Evolutionary conservation across 2,113 vertebrate species (phyloP), one percentile per base, ranked within the genome.

Genomic region (Megaceryle maxima): DNA sequence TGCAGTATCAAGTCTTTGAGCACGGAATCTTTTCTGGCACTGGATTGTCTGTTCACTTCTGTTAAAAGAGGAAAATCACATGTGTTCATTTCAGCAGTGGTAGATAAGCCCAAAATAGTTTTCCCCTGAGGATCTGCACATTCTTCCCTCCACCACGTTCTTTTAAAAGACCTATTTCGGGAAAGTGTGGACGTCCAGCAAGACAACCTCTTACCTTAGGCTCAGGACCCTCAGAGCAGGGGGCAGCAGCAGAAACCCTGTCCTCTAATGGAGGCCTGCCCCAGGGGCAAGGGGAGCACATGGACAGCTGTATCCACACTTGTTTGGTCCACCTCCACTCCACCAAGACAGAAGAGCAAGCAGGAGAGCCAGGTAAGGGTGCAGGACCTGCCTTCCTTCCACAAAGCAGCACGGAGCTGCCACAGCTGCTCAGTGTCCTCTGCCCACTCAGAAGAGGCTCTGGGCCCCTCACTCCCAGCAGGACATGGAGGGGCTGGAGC

Each of bases 281-380:
- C 56, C 16, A 51, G 41, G 21, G 20, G 9, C 4, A 2, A 50
- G 8, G 20, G 15, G 14, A 63, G 11, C 0, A 0, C 19, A 15
- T 2, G n/a, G 31, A 35, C 9, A 48, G 31, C 6, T 7, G 0
- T 21, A 22, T 70, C 17, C 9, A 48, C 20, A 2, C 29, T 31
- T 19, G 39, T 10, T 55, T 16, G 7, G 11, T 37, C 57, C 18
- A 6, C 0, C 6, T 46, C 4, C 14, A 10, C 13, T 55, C n/a
- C 21, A 31, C n/a, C 25, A 41, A 29, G 21, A 19, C 6, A 31
- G 17, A 25, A 41, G 67, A 67, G 33, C 22, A 14, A 33, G 17
- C 1, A 3, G 10, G 31, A 31, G 26, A 46, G 46, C 15, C 0
- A 0, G 19, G 24, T 0, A 1, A 37, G 46, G 56, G 21, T 10